phyloP scores from a whole-genome alignment of 2,797 vertebrate species.

The Lepus townsendii region DNA sequence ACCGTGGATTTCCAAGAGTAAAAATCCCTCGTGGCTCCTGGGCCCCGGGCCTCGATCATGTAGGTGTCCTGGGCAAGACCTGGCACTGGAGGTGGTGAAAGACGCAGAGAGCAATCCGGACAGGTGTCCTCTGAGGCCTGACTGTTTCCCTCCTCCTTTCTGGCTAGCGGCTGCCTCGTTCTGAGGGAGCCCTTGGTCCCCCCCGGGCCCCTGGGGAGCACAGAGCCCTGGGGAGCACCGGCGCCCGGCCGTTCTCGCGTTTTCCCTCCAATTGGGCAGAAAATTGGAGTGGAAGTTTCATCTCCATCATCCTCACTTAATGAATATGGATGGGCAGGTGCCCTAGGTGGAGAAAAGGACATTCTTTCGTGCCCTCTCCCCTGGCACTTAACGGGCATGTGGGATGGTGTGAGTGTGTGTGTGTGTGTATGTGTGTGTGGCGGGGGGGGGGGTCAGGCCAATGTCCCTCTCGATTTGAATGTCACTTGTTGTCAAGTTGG shows the following conservation, averaged over 20 bases:
- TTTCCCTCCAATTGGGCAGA: not conserved
- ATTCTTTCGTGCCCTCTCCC: not conserved
- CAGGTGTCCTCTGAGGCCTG: not conserved
- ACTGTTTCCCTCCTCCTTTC: accelerated
- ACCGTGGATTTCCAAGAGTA: not conserved
- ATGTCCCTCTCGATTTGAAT: constrained; percentile 88
- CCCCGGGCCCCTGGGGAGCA: too few relatives aligned
- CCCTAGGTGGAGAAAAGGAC: not conserved
- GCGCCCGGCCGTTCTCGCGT: too few relatives aligned
- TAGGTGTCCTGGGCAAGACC: not conserved
- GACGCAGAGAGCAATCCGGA: not conserved
- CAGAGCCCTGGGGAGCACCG: too few relatives aligned
- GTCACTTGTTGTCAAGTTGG: constrained; percentile 88
- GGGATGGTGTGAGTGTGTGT: too few relatives aligned
- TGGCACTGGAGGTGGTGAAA: accelerated
- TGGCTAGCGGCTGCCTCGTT: not conserved
- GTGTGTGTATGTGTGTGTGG: too few relatives aligned
- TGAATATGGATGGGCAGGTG: not conserved
- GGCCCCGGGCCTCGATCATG: accelerated
- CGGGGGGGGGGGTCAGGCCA: constrained; percentile 17
- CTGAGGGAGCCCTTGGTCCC: not conserved
- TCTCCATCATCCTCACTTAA: not conserved
- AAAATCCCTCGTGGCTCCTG: not conserved
- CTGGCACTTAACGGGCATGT: not conserved
- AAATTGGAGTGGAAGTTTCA: not conserved